These are phyloP conservation scores for Pachycephus smyrnensis DNA, from an alignment of 2,888 invertebrate genomes.

Conservation along the genomic window DNA sequence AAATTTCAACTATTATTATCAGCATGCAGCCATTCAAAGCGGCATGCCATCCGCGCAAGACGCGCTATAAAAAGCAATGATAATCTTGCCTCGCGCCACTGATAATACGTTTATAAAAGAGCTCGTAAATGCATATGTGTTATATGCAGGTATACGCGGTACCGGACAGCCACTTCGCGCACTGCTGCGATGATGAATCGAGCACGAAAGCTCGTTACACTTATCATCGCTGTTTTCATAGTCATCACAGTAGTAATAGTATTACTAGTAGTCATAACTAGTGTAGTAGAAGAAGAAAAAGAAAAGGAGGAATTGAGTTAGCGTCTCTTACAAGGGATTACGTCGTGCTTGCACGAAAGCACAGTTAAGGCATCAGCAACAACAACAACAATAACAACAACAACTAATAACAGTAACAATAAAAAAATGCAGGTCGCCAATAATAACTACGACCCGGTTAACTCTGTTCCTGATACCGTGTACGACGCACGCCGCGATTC, in stretches of 20 bases:
- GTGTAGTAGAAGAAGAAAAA: neutral
- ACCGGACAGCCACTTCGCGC: constrained; percentile 8
- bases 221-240: neutral
- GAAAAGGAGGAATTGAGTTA: neutral
- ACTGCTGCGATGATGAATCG: neutral
- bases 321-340: neutral
- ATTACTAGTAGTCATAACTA: neutral
- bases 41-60: constrained; percentile 12
- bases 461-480: neutral
- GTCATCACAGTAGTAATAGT: neutral
- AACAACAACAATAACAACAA: neutral
- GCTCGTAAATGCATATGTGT: neutral
- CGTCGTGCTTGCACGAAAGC: neutral
- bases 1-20: constrained; percentile 23
- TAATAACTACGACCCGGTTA: neutral
- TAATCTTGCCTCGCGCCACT: constrained; percentile 18
- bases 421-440: neutral
- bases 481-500: neutral
- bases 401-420: neutral
- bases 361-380: neutral
- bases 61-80: constrained; percentile 31
- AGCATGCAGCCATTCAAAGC: constrained; percentile 5
- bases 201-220: neutral
- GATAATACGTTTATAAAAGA: constrained; percentile 13
- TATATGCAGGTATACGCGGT: neutral